phyloP scores from a whole-genome alignment of 2,113 vertebrate species.

The Hepsetus odoe region DNA sequence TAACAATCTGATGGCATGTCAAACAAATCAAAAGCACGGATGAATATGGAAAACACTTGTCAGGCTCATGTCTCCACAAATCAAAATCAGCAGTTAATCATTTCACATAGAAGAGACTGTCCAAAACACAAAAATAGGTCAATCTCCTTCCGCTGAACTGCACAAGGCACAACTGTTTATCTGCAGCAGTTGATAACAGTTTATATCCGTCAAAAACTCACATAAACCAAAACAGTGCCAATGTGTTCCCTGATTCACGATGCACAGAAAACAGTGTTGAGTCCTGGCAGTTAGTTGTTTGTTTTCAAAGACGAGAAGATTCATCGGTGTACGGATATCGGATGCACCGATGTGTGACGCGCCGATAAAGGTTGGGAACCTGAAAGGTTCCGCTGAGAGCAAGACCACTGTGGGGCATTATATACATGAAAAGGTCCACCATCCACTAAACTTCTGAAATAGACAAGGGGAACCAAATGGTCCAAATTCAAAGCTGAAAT shows the following conservation, averaged over 20 bases:
- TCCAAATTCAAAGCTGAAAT: no score
- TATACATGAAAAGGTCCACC: no score
- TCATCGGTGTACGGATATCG: neutral
- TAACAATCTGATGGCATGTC: neutral
- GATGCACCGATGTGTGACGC: no score
- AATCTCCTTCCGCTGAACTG: neutral
- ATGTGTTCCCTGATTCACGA: neutral
- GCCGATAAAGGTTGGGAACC: no score
- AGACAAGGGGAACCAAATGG: no score
- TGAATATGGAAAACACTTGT: neutral
- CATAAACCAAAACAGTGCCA: neutral
- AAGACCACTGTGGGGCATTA: no score
- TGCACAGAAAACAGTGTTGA: neutral
- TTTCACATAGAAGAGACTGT: neutral
- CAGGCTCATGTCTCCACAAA: neutral
- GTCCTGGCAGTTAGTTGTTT: no score
- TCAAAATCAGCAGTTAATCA: neutral
- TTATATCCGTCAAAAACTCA: neutral
- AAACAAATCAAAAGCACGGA: neutral
- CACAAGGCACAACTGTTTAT: neutral
- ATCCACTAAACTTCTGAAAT: no score
- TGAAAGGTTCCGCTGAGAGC: no score
- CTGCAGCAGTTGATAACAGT: neutral
- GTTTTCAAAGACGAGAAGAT: neutral
- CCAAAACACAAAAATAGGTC: neutral